These are phyloP conservation scores for Cheumatopsyche charites DNA, from an alignment of 1,140 invertebrate species.

Conservation along the genomic window DNA sequence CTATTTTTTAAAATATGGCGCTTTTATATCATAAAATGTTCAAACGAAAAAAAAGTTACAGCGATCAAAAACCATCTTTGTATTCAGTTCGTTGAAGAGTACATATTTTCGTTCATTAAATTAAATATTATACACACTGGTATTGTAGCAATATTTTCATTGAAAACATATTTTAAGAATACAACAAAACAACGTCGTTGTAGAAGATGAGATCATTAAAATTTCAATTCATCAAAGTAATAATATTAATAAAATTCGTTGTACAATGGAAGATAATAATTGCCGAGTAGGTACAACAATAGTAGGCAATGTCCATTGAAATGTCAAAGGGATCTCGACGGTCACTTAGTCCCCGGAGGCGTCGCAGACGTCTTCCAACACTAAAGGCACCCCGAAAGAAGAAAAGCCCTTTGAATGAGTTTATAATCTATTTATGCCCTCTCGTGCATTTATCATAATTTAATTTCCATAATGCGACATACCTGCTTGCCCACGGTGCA, in stretches of 20 bases:
- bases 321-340: slow-evolving; percentile 15
- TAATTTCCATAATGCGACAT: slow-evolving; percentile 49
- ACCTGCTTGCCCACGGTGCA: slow-evolving; percentile 38
- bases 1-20: too few relatives aligned
- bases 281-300: too few relatives aligned
- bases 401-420: slow-evolving; percentile 48
- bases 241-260: too few relatives aligned
- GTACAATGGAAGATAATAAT: too few relatives aligned
- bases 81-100: too few relatives aligned
- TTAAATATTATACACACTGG: too few relatives aligned
- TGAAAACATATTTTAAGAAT: not conserved
- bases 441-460: slow-evolving; percentile 50
- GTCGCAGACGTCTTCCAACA: slow-evolving; percentile 6
- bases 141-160: too few relatives aligned
- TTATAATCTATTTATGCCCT: slow-evolving; percentile 50
- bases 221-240: not conserved
- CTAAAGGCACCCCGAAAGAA: slow-evolving; percentile 34
- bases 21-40: too few relatives aligned
- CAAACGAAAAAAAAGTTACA: too few relatives aligned
- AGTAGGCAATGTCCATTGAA: too few relatives aligned
- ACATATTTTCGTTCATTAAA: too few relatives aligned
- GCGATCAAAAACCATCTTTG: too few relatives aligned
- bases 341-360: slow-evolving; percentile 33
- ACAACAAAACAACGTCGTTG: not conserved
- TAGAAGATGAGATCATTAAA: not conserved